phyloP scores from a whole-genome alignment of 2,888 invertebrate species.

The Macrophya alboannulata region DNA sequence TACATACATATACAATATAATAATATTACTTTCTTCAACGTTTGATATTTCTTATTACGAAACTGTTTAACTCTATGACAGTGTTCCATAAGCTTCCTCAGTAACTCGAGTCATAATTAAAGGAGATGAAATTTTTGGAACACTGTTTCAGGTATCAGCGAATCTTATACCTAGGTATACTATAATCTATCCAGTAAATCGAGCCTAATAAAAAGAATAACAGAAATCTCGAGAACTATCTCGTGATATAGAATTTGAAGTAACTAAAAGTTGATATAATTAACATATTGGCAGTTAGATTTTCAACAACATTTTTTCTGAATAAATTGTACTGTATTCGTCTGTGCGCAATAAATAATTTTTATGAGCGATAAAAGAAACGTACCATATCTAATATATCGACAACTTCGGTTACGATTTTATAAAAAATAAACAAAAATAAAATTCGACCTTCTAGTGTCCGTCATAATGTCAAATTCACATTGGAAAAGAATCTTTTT shows the following conservation, averaged over 20 bases:
- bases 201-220: constrained; percentile 27
- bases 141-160: constrained; percentile 12
- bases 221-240: constrained; percentile 5
- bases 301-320: neutral
- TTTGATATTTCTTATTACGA: constrained; percentile 57
- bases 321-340: constrained; percentile 6
- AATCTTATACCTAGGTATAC: neutral
- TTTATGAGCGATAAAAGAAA: neutral
- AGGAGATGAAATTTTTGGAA: constrained; percentile 24
- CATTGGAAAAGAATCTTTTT: neutral
- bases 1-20: constrained; percentile 68
- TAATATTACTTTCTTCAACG: constrained; percentile 75
- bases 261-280: neutral
- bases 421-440: neutral
- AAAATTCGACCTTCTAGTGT: neutral
- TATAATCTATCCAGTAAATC: constrained; percentile 22
- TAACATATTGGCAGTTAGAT: constrained; percentile 3
- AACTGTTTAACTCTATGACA: constrained; percentile 33
- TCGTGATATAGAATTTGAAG: constrained; percentile 7
- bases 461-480: neutral
- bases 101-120: neutral
- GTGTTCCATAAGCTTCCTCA: constrained; percentile 30
- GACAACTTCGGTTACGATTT: neutral
- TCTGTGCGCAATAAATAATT: constrained; percentile 10
- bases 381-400: neutral